Conservation (phyloP, 1,140 invertebrate species). For the Notospermus geniculatus region DNA sequence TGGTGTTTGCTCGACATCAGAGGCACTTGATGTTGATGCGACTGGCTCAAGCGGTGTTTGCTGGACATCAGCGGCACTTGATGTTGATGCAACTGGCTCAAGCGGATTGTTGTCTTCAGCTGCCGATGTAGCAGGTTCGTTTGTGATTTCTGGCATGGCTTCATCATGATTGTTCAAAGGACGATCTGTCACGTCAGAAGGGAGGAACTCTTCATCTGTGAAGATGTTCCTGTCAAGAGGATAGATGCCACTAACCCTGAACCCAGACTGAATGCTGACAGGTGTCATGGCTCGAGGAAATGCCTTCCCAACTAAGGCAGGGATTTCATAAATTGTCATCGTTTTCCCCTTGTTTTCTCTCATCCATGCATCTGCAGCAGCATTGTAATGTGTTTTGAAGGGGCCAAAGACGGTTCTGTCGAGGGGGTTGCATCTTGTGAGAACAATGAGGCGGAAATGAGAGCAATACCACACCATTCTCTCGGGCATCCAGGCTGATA, state of each 20-base stretch:
- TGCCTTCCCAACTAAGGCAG: conserved; percentile 31
- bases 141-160: too few species aligned
- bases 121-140: too few species aligned
- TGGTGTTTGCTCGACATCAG: too few species aligned
- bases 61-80: neutral
- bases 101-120: too few species aligned
- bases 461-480: conserved; percentile 24
- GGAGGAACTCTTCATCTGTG: conserved; percentile 46
- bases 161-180: too few species aligned
- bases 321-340: conserved; percentile 45
- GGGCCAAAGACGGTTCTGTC: conserved; percentile 54
- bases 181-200: conserved; percentile 47
- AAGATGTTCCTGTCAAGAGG: conserved; percentile 49
- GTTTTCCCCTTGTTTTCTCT: conserved; percentile 30
- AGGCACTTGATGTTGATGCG: neutral
- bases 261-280: conserved; percentile 42
- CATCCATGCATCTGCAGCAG: conserved; percentile 14
- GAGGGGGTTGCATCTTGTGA: conserved; percentile 58
- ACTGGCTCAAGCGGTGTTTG: too few species aligned
- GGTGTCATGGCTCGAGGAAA: conserved; percentile 36
- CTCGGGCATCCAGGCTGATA: conserved; percentile 26
- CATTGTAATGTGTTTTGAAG: conserved; percentile 42
- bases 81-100: too few species aligned
- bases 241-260: conserved; percentile 39
- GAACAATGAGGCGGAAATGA: conserved; percentile 30